phyloP scores from a whole-genome alignment of 2,888 invertebrate species.

The Ptilodon capucinus region DNA sequence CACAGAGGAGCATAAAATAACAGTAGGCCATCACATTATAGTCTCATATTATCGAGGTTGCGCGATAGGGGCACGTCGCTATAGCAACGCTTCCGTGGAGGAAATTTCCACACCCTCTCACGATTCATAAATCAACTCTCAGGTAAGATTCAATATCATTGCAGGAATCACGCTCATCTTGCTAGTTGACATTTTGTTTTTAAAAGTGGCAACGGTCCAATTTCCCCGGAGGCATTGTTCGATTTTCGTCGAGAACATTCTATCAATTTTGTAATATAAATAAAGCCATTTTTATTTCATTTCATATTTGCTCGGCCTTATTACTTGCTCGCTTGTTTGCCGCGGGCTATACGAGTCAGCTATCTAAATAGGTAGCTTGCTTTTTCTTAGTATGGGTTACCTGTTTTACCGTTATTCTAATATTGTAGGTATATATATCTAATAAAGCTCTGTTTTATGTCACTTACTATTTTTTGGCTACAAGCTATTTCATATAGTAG shows the following conservation, averaged over 20 bases:
- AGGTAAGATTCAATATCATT: constrained; percentile 71
- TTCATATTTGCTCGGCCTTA: constrained; percentile 12
- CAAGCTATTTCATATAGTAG: not conserved
- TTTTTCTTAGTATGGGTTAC: constrained; percentile 20
- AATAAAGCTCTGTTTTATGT: too few species aligned
- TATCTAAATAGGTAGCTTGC: constrained; percentile 23
- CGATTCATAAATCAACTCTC: constrained; percentile 65
- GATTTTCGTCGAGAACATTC: constrained; percentile 14
- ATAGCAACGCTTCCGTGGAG: constrained; percentile 62
- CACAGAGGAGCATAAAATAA: constrained; percentile 32
- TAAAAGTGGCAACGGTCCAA: constrained; percentile 40
- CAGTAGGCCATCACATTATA: constrained; percentile 40
- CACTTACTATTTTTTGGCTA: too few species aligned
- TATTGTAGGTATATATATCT: too few species aligned
- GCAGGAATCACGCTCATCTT: constrained; percentile 43
- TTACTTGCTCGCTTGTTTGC: constrained; percentile 20
- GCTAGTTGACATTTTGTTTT: constrained; percentile 35
- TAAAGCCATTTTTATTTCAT: constrained; percentile 22
- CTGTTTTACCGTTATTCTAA: not conserved
- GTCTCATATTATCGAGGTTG: constrained; percentile 43
- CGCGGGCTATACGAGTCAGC: constrained; percentile 12
- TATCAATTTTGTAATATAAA: constrained; percentile 14
- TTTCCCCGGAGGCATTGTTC: constrained; percentile 15
- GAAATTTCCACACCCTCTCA: constrained; percentile 69
- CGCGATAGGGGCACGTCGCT: constrained; percentile 36